phyloP scores from a whole-genome alignment of 2,797 vertebrate species.

The Cyclura pinguis region DNA sequence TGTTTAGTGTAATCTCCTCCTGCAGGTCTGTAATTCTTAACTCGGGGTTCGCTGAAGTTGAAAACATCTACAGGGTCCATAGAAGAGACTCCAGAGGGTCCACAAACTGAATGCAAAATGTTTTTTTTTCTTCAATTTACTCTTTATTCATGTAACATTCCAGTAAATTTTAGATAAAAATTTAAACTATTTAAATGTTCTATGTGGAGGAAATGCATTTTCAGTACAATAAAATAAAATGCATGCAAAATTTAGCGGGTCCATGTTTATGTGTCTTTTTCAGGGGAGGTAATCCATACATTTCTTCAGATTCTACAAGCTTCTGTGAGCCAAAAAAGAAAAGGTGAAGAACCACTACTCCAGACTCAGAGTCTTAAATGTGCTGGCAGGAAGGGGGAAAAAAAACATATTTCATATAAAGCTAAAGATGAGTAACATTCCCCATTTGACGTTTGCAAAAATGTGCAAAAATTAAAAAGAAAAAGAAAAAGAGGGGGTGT shows the following conservation, averaged over 20 bases:
- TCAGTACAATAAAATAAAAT: neutral
- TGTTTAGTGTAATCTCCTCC: constrained; percentile 42
- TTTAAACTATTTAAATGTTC: no score
- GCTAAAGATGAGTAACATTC: neutral
- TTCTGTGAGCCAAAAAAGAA: no score
- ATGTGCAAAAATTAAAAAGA: neutral
- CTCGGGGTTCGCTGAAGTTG: neutral
- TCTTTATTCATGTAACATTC: no score
- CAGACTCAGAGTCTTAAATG: neutral
- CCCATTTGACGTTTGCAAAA: neutral
- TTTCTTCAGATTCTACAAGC: no score
- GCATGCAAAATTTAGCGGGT: neutral
- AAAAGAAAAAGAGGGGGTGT: neutral
- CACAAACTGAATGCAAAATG: neutral
- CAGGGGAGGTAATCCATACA: no score
- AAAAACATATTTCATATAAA: neutral
- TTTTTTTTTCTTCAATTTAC: neutral
- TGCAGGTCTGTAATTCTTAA: neutral
- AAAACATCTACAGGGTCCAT: neutral
- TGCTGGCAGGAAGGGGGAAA: neutral
- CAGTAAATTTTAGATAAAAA: no score
- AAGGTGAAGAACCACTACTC: neutral
- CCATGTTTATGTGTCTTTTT: no score
- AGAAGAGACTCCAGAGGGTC: neutral
- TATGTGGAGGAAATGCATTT: no score